Base-by-base conservation (phyloP, 23 tunicate genomes). In the Halocynthia aurantium region DNA sequence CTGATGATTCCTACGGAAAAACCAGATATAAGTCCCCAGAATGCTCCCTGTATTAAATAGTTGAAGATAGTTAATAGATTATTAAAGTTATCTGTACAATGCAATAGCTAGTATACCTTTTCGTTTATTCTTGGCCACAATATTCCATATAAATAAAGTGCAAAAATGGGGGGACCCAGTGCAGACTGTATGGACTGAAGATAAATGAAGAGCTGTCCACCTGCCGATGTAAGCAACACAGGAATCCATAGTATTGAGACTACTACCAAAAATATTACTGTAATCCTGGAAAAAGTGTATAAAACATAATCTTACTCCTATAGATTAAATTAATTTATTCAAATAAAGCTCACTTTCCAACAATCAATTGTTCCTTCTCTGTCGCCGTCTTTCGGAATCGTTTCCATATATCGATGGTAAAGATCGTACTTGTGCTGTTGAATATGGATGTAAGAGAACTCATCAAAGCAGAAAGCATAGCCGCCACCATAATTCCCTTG, bases 181-280 rank as follows among this genome's bases (percentile, higher is more conserved):
- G 95, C 86, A 2, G 95, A 69, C 21, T 71, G 83, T 31, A 88
- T 76, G 6, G 80, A 76, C 22, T 88, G 78, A 15, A 88, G 52
- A 67, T 88, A 88, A 20, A 88, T 68, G 61, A 82, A 88, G 11
- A 88, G 50, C 52, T 88, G 95, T 22, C 87, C 95, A 50, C 95
- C 95, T 6, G 95, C 84, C 5, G 95, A 88, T 10, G 95, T 78
- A 5, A 81, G 55, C 50, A 88, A 50, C 54, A 88, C 84, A 4
- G 95, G 95, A 56, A 88, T 83, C 95, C 95, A 88, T 57, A 83
- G 71, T 20, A 88, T 88, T 72, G 88, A 84, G 81, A 88, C 75
- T 57, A 88, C 84, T 10, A 88, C 86, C 76, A 88, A 78, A 18
- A 83, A 82, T 18, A 86, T 68, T 7, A 88, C 87, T 7, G 95